phyloP scores from a whole-genome alignment of 2,888 invertebrate species.

The Listrodromus nycthemerus region DNA sequence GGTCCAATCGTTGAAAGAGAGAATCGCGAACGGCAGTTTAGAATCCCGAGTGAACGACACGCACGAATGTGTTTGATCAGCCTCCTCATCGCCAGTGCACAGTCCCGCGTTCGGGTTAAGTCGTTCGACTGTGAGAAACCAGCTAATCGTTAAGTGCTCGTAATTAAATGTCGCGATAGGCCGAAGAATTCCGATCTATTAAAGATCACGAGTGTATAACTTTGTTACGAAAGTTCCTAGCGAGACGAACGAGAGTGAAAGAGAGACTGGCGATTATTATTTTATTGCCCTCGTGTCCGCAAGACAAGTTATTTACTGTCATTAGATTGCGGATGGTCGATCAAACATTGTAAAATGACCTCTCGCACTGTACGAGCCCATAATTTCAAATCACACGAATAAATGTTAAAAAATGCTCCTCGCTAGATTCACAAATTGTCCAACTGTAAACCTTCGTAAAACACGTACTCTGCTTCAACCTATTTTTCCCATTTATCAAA shows the following conservation, averaged over 20 bases:
- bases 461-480: background rate
- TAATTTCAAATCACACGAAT: background rate
- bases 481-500: background rate
- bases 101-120: slow-evolving; percentile 53
- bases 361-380: background rate
- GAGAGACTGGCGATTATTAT: slow-evolving; percentile 35
- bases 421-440: background rate
- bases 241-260: background rate
- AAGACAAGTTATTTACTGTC: slow-evolving; percentile 32
- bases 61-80: slow-evolving; percentile 39
- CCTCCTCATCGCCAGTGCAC: slow-evolving; percentile 45
- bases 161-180: slow-evolving; percentile 72
- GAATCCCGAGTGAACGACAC: slow-evolving; percentile 30
- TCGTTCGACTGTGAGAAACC: slow-evolving; percentile 65
- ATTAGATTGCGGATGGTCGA: slow-evolving; percentile 7
- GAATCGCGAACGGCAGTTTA: slow-evolving; percentile 37
- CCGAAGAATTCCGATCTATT: slow-evolving; percentile 70
- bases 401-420: background rate
- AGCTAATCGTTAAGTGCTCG: slow-evolving; percentile 68
- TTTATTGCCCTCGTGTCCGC: slow-evolving; percentile 2
- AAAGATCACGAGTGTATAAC: slow-evolving; percentile 34
- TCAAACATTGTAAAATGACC: slow-evolving; percentile 24
- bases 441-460: background rate
- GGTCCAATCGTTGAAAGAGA: slow-evolving; percentile 44
- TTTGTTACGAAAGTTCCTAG: slow-evolving; percentile 30